Percentiles rank a stretch among this genome's conserved stretches.
Conservation (phyloP, 2,888 invertebrate genomes). For the Torymus aiolomorphi region DNA sequence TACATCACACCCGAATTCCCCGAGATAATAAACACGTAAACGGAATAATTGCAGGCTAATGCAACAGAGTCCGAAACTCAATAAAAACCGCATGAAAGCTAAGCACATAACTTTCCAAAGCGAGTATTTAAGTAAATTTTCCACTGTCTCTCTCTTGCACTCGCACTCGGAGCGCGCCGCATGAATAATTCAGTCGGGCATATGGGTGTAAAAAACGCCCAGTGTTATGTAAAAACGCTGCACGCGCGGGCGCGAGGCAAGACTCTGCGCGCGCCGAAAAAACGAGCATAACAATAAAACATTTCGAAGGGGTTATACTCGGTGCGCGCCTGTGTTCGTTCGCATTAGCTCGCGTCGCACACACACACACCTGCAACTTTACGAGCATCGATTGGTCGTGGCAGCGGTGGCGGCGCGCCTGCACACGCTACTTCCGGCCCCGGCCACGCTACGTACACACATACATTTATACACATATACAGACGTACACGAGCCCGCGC, state of each 20-base stretch:
- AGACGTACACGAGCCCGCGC: too few species aligned
- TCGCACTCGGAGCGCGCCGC: not conserved
- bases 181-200: constrained; percentile 51
- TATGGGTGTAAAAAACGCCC: constrained; percentile 26
- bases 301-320: constrained; percentile 18
- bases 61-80: not conserved
- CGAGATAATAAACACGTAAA: constrained; percentile 32
- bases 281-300: constrained; percentile 43
- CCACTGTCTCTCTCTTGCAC: not conserved
- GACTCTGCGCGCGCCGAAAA: not conserved
- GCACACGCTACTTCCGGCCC: constrained; percentile 26
- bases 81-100: not conserved
- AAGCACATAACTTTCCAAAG: constrained; percentile 26
- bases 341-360: not conserved
- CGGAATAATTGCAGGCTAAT: constrained; percentile 24
- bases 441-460: constrained; percentile 3
- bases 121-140: constrained; percentile 53
- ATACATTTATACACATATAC: not conserved
- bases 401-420: not conserved
- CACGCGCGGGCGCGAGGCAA: not conserved
- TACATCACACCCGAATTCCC: constrained; percentile 10
- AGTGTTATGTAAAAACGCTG: constrained; percentile 51
- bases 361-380: constrained; percentile 6
- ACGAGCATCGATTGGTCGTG: constrained; percentile 32
- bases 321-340: not conserved